These are phyloP conservation scores for Campylomormyrus tamandua DNA, from an alignment of 2,113 vertebrate genomes.

Conservation along the genomic window DNA sequence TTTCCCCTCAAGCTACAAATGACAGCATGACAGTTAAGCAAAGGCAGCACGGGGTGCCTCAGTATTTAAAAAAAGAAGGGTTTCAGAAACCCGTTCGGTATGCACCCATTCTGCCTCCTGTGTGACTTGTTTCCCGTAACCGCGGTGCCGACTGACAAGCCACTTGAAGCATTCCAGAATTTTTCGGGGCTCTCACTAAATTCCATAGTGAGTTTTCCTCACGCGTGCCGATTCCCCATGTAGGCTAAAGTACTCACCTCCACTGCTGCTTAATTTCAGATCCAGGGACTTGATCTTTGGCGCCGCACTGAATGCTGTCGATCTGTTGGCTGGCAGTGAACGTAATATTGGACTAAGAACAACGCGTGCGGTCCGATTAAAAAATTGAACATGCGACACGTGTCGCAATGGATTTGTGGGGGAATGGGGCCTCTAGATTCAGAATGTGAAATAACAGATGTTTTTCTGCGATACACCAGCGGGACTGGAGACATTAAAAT, in stretches of 20 bases:
- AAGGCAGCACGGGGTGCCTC: background rate
- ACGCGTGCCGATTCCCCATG: background rate
- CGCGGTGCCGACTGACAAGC: background rate
- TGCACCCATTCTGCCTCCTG: background rate
- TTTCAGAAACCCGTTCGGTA: background rate
- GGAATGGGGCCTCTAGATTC: conserved; percentile 12
- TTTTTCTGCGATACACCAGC: conserved; percentile 26
- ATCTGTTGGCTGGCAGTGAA: conserved; percentile 2
- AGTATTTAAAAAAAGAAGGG: background rate
- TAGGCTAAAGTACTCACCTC: background rate
- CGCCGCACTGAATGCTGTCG: background rate
- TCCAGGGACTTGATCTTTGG: background rate
- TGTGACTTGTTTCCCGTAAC: background rate
- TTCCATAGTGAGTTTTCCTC: background rate
- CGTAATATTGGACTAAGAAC: background rate
- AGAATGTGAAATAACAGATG: conserved; percentile 34
- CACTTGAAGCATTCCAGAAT: background rate
- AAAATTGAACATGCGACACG: background rate
- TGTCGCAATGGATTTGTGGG: conserved; percentile 15
- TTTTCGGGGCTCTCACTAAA: background rate
- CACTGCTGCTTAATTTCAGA: background rate
- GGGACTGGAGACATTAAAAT: conserved; percentile 12
- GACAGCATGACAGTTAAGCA: conserved; percentile 23
- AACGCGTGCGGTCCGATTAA: background rate
- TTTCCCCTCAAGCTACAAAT: conserved; percentile 19